Conservation (phyloP, 2,888 invertebrate genomes). For the Ferdinandea cuprea region DNA sequence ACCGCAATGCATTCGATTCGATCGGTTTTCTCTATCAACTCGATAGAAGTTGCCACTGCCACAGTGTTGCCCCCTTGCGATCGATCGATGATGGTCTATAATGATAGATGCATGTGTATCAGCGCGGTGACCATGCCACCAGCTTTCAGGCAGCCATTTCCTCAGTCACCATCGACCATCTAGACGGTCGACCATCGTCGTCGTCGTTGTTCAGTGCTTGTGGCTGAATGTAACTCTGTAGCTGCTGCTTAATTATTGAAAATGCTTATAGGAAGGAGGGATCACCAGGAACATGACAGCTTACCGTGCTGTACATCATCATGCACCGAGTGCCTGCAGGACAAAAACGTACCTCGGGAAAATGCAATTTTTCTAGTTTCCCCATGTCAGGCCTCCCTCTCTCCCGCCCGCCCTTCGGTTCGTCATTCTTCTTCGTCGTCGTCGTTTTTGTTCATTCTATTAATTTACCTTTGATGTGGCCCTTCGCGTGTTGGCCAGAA, state of each 20-base stretch:
- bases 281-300: constrained; percentile 74
- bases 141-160: constrained; percentile 50
- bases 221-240: constrained; percentile 62
- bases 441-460: constrained; percentile 62
- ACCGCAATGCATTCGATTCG: constrained; percentile 70
- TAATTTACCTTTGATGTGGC: constrained; percentile 72
- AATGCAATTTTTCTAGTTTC: constrained; percentile 69
- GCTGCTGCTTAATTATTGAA: constrained; percentile 74
- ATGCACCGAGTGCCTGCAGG: constrained; percentile 65
- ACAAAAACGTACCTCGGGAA: constrained; percentile 70
- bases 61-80: constrained; percentile 37
- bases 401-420: neutral
- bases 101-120: constrained; percentile 72
- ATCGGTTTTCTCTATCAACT: constrained; percentile 57
- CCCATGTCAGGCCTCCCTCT: neutral
- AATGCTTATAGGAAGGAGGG: constrained; percentile 75
- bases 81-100: constrained; percentile 68
- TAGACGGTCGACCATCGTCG: constrained; percentile 13
- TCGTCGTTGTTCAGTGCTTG: constrained; percentile 60
- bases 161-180: constrained; percentile 39
- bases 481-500: constrained; percentile 67
- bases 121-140: constrained; percentile 69
- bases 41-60: constrained; percentile 52
- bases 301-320: constrained; percentile 75
- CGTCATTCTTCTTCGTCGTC: constrained; percentile 22